Evolutionary conservation across 53 echinoderm and acorn worm genomes (phyloP).

Genomic region (Arbacia lixula): DNA sequence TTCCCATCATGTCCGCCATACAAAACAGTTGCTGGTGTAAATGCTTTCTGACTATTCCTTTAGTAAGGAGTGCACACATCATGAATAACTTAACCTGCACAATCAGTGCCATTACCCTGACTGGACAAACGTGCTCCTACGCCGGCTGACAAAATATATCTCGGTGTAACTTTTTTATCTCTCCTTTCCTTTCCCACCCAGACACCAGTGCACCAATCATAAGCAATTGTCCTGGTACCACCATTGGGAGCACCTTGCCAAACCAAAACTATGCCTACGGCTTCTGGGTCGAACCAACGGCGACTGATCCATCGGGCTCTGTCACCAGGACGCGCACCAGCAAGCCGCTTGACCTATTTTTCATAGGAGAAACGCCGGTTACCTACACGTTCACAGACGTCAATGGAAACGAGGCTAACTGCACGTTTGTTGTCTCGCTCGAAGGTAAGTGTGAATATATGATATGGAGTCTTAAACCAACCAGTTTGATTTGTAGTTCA

Average conservation of each 20-base stretch:
- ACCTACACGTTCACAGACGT: slow-evolving; percentile 53
- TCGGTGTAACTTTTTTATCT: too few relatives aligned
- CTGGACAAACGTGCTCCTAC: too few relatives aligned
- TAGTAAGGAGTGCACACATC: too few relatives aligned
- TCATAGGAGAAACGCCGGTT: slow-evolving; percentile 54
- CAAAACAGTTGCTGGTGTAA: too few relatives aligned
- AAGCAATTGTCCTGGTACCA: slow-evolving; percentile 44
- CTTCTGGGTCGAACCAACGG: slow-evolving; percentile 43
- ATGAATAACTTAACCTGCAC: too few relatives aligned
- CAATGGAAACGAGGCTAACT: slow-evolving; percentile 36
- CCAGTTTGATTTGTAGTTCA: too few relatives aligned
- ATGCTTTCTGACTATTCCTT: too few relatives aligned
- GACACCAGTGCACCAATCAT: slow-evolving; percentile 59
- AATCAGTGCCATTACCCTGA: too few relatives aligned
- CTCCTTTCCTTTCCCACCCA: not conserved
- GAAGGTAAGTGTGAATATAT: not conserved
- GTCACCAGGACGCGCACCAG: slow-evolving; percentile 39
- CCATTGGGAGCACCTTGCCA: not conserved
- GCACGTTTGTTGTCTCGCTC: slow-evolving; percentile 37
- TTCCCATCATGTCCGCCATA: too few relatives aligned
- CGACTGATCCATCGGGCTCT: slow-evolving; percentile 2
- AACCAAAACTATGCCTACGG: not conserved
- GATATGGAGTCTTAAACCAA: too few relatives aligned
- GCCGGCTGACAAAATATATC: too few relatives aligned
- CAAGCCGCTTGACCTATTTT: slow-evolving; percentile 37